phyloP scores from a whole-genome alignment of 1,140 invertebrate species.

The Drosophila nannoptera region DNA sequence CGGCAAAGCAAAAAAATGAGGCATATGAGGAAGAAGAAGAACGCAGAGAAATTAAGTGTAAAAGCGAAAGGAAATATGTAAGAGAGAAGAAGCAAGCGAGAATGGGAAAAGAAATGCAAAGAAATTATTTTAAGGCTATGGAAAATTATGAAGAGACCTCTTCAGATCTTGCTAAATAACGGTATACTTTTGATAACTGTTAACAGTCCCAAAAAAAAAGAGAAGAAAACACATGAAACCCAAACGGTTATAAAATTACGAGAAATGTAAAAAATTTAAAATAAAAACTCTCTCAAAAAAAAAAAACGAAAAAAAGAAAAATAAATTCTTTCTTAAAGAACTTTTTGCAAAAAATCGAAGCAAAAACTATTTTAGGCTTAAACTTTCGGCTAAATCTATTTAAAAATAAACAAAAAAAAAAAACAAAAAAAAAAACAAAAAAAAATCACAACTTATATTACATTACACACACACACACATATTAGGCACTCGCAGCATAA shows the following conservation, averaged over 20 bases:
- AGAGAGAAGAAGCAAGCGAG: slow-evolving; percentile 31
- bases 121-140: slow-evolving; percentile 75
- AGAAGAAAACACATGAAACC: slow-evolving; percentile 48
- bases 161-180: slow-evolving; percentile 35
- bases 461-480: slow-evolving; percentile 39
- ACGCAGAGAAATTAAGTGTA: slow-evolving; percentile 34
- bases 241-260: slow-evolving; percentile 64
- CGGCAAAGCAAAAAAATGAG: slow-evolving; percentile 76
- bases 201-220: slow-evolving; percentile 43
- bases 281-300: slow-evolving; percentile 64
- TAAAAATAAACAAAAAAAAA: slow-evolving; percentile 29
- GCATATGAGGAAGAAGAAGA: slow-evolving; percentile 51
- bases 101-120: slow-evolving; percentile 58
- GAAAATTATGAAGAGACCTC: slow-evolving; percentile 56
- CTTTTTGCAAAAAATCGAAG: slow-evolving; percentile 47
- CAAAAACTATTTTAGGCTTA: slow-evolving; percentile 66
- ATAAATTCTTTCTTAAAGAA: slow-evolving; percentile 63
- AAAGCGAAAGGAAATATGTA: slow-evolving; percentile 53
- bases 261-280: slow-evolving; percentile 32
- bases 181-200: slow-evolving; percentile 30
- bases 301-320: slow-evolving; percentile 23
- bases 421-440: slow-evolving; percentile 28
- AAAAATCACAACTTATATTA: slow-evolving; percentile 41
- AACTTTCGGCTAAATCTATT: slow-evolving; percentile 65
- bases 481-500: slow-evolving; percentile 65